Percentiles rank a stretch among this genome's conserved stretches.
Conservation (phyloP, 2,888 invertebrate species). For the Adela reaumurella region DNA sequence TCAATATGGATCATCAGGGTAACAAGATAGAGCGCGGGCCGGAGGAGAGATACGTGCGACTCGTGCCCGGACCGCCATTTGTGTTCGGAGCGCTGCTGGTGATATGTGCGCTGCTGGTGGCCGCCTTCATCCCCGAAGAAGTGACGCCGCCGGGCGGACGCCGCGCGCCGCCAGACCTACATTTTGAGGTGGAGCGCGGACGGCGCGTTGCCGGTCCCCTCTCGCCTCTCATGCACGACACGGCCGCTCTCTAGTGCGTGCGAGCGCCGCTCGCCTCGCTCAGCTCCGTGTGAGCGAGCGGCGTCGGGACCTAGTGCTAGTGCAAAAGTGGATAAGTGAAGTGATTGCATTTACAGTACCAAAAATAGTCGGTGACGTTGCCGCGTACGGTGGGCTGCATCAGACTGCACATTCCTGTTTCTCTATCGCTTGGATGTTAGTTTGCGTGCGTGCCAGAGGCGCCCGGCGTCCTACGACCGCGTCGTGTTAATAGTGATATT, state of each 20-base stretch:
- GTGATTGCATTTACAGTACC: neutral
- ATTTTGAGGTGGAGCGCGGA: slow-evolving; percentile 78
- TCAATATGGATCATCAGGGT: slow-evolving; percentile 68
- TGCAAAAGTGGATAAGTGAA: no score
- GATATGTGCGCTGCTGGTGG: slow-evolving; percentile 90
- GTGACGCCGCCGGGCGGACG: slow-evolving; percentile 34
- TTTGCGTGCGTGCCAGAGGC: neutral
- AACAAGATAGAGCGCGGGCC: neutral
- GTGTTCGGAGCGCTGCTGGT: slow-evolving; percentile 97
- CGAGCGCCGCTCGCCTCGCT: slow-evolving; percentile 47
- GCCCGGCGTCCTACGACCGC: no score
- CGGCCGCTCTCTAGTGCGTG: slow-evolving; percentile 66
- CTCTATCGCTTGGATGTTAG: neutral
- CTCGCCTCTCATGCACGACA: slow-evolving; percentile 75
- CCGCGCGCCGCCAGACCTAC: slow-evolving; percentile 68
- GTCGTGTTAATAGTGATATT: no score
- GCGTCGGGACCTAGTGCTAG: neutral
- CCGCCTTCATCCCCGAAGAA: slow-evolving; percentile 79
- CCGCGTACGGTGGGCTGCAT: neutral
- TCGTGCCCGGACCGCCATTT: slow-evolving; percentile 97
- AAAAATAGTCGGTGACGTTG: neutral
- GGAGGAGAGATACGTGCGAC: slow-evolving; percentile 58
- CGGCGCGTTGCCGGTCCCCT: slow-evolving; percentile 73
- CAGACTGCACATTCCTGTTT: neutral
- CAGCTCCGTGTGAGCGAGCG: slow-evolving; percentile 4